phyloP scores from a whole-genome alignment of 2,888 invertebrate genomes.

The Acleris cristana region DNA sequence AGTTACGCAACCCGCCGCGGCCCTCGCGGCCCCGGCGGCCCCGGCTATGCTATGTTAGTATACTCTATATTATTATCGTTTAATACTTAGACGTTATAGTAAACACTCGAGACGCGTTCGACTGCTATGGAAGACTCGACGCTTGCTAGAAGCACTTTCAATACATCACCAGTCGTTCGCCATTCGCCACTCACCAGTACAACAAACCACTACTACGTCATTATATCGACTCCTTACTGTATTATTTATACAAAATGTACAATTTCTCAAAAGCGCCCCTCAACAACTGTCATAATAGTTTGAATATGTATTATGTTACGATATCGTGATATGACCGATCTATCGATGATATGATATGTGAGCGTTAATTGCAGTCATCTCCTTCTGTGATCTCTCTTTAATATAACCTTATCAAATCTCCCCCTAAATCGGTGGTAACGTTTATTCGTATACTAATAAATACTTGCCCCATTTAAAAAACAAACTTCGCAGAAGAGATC shows the following conservation, averaged over 20 bases:
- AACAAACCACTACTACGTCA: constrained; percentile 67
- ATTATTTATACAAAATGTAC: constrained; percentile 82
- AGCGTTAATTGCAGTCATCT: constrained; percentile 59
- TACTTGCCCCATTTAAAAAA: constrained; percentile 1
- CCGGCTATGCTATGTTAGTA: constrained; percentile 75
- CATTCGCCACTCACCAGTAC: constrained; percentile 59
- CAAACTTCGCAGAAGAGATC: constrained; percentile 43
- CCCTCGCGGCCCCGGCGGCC: constrained; percentile 52
- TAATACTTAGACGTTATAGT: constrained; percentile 81
- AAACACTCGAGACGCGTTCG: constrained; percentile 73
- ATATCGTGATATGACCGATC: constrained; percentile 48
- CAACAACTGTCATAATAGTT: constrained; percentile 54
- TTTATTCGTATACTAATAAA: constrained; percentile 26
- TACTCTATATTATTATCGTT: constrained; percentile 80
- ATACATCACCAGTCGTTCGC: constrained; percentile 77
- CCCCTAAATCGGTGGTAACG: neutral
- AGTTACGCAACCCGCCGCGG: constrained; percentile 62
- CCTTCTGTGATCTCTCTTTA: constrained; percentile 39
- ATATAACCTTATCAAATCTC: constrained; percentile 33
- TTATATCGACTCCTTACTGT: constrained; percentile 78
- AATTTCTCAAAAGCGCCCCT: constrained; percentile 76
- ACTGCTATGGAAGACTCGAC: constrained; percentile 84
- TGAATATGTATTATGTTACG: constrained; percentile 58
- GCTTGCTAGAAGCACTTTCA: constrained; percentile 81
- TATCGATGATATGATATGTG: constrained; percentile 47